phyloP scores from a whole-genome alignment of 2,797 vertebrate genomes.

The Catamblyrhynchus diadema region DNA sequence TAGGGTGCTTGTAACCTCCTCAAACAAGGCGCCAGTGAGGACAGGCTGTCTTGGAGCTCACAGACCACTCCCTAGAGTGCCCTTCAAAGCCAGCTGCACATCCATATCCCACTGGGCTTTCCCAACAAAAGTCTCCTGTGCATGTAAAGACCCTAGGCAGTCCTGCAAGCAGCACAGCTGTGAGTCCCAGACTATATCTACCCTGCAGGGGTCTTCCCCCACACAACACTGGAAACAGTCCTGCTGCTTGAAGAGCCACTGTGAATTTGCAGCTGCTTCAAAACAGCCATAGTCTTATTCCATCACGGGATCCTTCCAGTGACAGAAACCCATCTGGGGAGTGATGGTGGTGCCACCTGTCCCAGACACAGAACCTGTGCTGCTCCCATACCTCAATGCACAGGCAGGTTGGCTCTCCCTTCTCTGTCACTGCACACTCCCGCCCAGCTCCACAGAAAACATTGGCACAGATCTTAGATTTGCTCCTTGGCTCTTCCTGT shows the following conservation, averaged over 20 bases:
- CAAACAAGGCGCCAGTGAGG: neutral
- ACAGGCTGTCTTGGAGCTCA: neutral
- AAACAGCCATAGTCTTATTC: neutral
- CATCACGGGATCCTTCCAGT: neutral
- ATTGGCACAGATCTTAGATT: constrained; percentile 98
- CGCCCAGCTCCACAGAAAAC: constrained; percentile 97
- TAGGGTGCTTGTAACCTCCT: neutral
- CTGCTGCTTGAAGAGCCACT: neutral
- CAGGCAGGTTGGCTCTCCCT: constrained; percentile 94
- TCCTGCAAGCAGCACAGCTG: neutral
- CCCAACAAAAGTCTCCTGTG: neutral
- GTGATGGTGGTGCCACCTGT: neutral
- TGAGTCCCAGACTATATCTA: neutral
- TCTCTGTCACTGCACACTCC: constrained; percentile 93
- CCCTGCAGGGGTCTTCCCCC: neutral
- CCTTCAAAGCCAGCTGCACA: neutral
- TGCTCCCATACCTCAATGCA: constrained; percentile 89
- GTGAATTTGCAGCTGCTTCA: neutral
- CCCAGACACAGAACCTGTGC: neutral
- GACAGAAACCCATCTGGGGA: fast-evolving
- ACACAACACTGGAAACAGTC: neutral
- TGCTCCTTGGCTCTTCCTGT: constrained; percentile 89
- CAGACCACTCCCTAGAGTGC: neutral
- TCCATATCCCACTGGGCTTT: neutral
- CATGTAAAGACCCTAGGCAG: neutral